Conservation (phyloP, 2,888 invertebrate genomes). For the Parnassius apollo region DNA sequence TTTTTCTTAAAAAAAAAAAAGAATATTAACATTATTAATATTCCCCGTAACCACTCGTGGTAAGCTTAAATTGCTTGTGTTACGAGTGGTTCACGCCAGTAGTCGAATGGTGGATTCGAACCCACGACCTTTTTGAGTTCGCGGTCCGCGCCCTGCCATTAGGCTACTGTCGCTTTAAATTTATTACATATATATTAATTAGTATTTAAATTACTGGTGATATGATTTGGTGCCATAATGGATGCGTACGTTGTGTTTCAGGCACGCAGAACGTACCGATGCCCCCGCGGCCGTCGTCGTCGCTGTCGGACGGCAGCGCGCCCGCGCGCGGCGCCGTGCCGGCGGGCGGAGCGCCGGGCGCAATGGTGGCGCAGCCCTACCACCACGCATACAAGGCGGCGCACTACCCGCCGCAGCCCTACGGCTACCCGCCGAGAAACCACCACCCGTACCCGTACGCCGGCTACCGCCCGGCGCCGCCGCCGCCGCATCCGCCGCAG, state of each 20-base stretch:
- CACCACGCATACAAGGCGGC: slow-evolving; percentile 67
- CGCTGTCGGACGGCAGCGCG: slow-evolving; percentile 82
- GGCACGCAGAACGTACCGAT: slow-evolving; percentile 97
- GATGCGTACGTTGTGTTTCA: slow-evolving; percentile 52
- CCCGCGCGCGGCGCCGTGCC: slow-evolving; percentile 55
- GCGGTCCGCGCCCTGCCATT: too few relatives aligned
- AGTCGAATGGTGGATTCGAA: too few relatives aligned
- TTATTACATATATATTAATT: too few relatives aligned
- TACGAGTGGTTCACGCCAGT: too few relatives aligned
- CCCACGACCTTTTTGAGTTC: too few relatives aligned
- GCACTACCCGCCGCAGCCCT: slow-evolving; percentile 74
- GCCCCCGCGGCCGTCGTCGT: slow-evolving; percentile 96
- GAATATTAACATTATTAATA: too few relatives aligned
- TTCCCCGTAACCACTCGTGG: too few relatives aligned
- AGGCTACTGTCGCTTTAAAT: too few relatives aligned
- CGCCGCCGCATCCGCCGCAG: slow-evolving; percentile 69
- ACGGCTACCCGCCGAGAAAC: slow-evolving; percentile 71
- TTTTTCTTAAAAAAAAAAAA: too few relatives aligned
- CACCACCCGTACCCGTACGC: slow-evolving; percentile 76
- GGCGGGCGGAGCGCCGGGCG: slow-evolving; percentile 56
- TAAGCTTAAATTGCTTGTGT: too few relatives aligned
- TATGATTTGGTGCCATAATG: not conserved
- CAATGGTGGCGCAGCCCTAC: slow-evolving; percentile 69
- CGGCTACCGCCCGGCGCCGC: slow-evolving; percentile 65
- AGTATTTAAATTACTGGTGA: too few relatives aligned